Evolutionary conservation across 2,888 invertebrate genomes (phyloP).

Genomic region (Erannis defoliaria): DNA sequence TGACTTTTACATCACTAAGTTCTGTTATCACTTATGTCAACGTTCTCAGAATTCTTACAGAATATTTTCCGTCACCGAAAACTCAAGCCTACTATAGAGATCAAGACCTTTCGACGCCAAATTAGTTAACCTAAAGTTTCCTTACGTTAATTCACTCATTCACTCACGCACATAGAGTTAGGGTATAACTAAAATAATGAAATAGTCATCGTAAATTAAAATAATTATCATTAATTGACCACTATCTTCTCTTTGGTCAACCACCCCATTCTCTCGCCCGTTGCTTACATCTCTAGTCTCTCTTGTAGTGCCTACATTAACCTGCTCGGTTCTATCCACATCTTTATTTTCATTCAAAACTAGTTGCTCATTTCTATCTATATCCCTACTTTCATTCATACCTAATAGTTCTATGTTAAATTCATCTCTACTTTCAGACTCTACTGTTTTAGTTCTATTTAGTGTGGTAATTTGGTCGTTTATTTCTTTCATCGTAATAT

Average conservation of each 20-base stretch:
- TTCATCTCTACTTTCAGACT: constrained; percentile 1
- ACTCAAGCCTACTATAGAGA: background rate
- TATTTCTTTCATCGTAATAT: constrained; percentile 5
- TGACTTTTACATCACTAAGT: too few relatives aligned
- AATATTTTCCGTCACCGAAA: background rate
- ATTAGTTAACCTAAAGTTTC: constrained; percentile 25
- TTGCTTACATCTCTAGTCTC: constrained; percentile 61
- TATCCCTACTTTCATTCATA: constrained; percentile 27
- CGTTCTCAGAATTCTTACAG: background rate
- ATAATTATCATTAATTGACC: constrained; percentile 77
- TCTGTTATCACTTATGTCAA: too few relatives aligned
- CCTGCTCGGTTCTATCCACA: constrained; percentile 42
- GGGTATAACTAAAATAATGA: constrained; percentile 62
- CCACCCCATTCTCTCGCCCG: constrained; percentile 66
- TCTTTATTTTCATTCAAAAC: constrained; percentile 36
- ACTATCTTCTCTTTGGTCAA: constrained; percentile 59
- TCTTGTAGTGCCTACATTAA: constrained; percentile 53
- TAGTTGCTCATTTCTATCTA: constrained; percentile 39
- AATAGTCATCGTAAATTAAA: constrained; percentile 64
- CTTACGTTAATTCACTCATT: constrained; percentile 33
- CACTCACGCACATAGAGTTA: constrained; percentile 43
- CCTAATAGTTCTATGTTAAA: constrained; percentile 20
- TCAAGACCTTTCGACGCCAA: constrained; percentile 4
- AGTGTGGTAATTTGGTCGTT: constrained; percentile 19
- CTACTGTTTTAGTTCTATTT: constrained; percentile 5